phyloP scores from a whole-genome alignment of 2,888 invertebrate species.

The Cheilosia grossa region DNA sequence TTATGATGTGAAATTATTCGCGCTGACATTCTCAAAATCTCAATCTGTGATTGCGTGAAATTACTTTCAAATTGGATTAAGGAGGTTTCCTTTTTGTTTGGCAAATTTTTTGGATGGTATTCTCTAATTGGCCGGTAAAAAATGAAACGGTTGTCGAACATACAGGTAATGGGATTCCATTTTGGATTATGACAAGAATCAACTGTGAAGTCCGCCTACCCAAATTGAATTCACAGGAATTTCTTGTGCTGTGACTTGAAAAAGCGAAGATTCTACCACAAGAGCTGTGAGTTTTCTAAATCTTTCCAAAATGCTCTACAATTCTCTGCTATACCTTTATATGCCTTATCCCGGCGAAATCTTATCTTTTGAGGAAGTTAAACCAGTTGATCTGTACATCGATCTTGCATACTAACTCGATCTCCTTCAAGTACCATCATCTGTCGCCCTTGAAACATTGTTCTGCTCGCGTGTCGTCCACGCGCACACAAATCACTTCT shows the following conservation, averaged over 20 bases:
- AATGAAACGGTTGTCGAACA: background rate
- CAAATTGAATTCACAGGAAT: too few species aligned
- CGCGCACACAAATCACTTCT: conserved; percentile 55
- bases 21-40: conserved; percentile 30
- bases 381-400: background rate
- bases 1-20: conserved; percentile 62
- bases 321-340: too few species aligned
- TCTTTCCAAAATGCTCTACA: too few species aligned
- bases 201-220: too few species aligned
- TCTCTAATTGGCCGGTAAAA: conserved; percentile 3
- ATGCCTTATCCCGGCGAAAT: too few species aligned
- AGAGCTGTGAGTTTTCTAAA: too few species aligned
- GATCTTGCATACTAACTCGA: background rate
- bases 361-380: too few species aligned
- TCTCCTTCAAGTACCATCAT: conserved; percentile 4
- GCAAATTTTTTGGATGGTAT: background rate
- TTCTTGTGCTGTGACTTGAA: too few species aligned
- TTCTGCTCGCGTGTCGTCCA: conserved; percentile 25
- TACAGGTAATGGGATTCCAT: background rate
- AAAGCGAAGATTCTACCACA: too few species aligned
- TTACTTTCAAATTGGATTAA: conserved; percentile 58
- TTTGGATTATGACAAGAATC: background rate
- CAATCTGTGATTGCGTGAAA: conserved; percentile 44
- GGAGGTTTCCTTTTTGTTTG: conserved; percentile 12
- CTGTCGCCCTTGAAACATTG: conserved; percentile 14